Base-by-base conservation (phyloP, 2,797 vertebrate species). In the Silurus lanzhouensis region DNA sequence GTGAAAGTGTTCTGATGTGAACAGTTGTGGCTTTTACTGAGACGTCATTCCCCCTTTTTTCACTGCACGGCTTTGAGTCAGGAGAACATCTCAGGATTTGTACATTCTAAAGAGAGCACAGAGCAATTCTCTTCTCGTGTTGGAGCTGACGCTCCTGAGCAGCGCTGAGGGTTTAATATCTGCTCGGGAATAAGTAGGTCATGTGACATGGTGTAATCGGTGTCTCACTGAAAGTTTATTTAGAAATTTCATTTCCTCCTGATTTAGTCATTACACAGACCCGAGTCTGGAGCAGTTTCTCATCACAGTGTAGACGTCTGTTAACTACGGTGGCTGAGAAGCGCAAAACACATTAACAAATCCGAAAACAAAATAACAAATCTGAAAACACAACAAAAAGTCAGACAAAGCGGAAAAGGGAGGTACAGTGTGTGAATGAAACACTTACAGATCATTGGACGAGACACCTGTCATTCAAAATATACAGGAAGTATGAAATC, bases 1-100 rank as follows among this genome's bases (percentile, higher is more conserved):
- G 87, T 83, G 80, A 84, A 87, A 82, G 60, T 86, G 74, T 77
- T 89, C 86, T 66, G 46, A 77, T 83, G 87, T 85, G 71, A 68
- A 85, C 85, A 83, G 85, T 83, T 71, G 27, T 86, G 60, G 74
- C 82, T 87, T 84, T 87, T 67, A 89, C 58, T 83, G 70, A 27
- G 14, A 82, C 31, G 52, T 63, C 58, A 46, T 70, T 67, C 70
- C 60, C 31, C 84, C 27, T 82, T 48, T 61, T 61, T 44, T 57
- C 38, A 72, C 60, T 72, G 72, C 77, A 38, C 70, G 1, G 78
- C 70, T 85, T 55, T 82, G 63, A 74, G 78, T 57, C 52, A 64
- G n/a, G 20, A 79, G 76, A 83, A 77, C 66, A 31, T 84, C 84
- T 74, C 55, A 14, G 76, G 72, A 70, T 82, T 71, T 87, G 48